Conservation (phyloP, 2,797 vertebrate genomes). For the Danio jaintianensis region DNA sequence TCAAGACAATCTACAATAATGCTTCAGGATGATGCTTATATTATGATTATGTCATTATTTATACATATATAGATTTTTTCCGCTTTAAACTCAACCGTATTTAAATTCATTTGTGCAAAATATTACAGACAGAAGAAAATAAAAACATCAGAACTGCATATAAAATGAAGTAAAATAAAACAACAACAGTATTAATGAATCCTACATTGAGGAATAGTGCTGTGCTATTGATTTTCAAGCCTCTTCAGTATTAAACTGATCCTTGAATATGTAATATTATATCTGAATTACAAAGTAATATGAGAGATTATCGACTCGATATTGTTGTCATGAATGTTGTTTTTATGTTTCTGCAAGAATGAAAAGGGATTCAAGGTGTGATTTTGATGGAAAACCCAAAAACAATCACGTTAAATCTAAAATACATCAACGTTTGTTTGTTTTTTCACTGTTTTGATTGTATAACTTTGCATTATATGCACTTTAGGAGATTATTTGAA, state of each 20-base stretch:
- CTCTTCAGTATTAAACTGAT: background rate
- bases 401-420: background rate
- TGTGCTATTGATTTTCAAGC: background rate
- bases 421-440: background rate
- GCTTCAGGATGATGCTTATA: background rate
- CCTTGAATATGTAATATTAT: background rate
- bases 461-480: constrained; percentile 67
- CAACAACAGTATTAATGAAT: no score
- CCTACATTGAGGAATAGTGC: no score
- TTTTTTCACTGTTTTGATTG: constrained; percentile 48
- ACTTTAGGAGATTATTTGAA: constrained; percentile 74
- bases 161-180: no score
- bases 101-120: no score
- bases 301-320: background rate
- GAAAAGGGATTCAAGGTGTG: background rate
- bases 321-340: background rate
- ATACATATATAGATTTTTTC: no score
- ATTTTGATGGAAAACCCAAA: constrained; percentile 10
- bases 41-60: no score
- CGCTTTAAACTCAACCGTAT: no score
- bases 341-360: constrained; percentile 5
- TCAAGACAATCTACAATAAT: background rate
- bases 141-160: no score
- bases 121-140: no score
- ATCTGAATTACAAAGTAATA: background rate